phyloP scores from a whole-genome alignment of 2,888 invertebrate genomes.

The Trachelus tabidus region DNA sequence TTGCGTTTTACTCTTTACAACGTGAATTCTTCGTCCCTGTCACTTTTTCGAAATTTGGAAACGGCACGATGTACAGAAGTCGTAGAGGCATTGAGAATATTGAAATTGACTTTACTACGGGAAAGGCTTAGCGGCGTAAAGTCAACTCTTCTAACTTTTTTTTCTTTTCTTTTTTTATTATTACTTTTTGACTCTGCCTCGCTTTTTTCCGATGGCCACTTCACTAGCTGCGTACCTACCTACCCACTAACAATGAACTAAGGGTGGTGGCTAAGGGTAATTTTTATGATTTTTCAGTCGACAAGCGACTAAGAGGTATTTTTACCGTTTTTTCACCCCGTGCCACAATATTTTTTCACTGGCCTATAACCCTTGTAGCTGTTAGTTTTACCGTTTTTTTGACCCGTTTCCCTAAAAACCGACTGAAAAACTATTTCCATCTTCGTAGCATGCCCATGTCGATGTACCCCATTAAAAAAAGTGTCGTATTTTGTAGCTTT shows the following conservation, averaged over 20 bases:
- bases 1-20: constrained; percentile 20
- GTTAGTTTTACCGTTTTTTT: background rate
- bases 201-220: background rate
- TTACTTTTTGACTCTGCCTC: background rate
- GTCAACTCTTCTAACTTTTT: constrained; percentile 50
- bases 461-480: background rate
- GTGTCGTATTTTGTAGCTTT: background rate
- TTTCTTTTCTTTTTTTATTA: constrained; percentile 25
- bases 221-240: background rate
- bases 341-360: background rate
- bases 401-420: background rate
- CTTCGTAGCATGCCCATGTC: background rate
- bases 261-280: background rate
- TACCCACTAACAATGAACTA: background rate
- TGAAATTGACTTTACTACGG: constrained; percentile 56
- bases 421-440: background rate
- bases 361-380: background rate
- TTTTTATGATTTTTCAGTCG: constrained; percentile 41
- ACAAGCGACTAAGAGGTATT: constrained; percentile 9
- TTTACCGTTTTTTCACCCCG: constrained; percentile 31
- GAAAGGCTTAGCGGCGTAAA: constrained; percentile 60
- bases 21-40: background rate
- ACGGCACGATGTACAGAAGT: constrained; percentile 17
- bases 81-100: background rate
- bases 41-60: constrained; percentile 3